Evolutionary conservation across 1,140 invertebrate species (phyloP).

Genomic region (Himalopsyche phryganea): DNA sequence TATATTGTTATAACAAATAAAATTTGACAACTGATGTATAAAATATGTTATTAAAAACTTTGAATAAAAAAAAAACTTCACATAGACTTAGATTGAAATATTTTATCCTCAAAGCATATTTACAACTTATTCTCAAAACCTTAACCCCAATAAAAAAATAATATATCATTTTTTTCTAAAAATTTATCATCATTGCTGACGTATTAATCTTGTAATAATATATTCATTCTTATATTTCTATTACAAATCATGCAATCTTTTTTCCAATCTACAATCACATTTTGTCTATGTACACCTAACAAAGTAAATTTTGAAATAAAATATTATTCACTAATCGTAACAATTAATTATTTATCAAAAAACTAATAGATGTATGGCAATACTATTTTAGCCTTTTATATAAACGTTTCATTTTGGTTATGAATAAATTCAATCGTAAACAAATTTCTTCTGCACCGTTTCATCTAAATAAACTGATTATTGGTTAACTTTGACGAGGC

Average conservation of each 20-base stretch:
- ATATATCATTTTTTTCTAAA: conserved; percentile 31
- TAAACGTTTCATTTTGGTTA: not conserved
- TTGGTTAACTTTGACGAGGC: too few species aligned
- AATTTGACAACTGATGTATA: too few species aligned
- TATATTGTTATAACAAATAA: too few species aligned
- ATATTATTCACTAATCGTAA: conserved; percentile 17
- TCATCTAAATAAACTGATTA: too few species aligned
- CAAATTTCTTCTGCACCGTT: too few species aligned
- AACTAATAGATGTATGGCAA: conserved; percentile 31
- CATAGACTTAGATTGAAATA: conserved; percentile 6
- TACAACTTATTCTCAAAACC: conserved; percentile 30
- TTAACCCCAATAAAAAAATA: conserved; percentile 34
- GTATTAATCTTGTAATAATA: conserved; percentile 24
- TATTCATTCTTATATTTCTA: conserved; percentile 14
- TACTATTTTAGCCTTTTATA: conserved; percentile 19
- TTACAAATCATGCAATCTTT: conserved; percentile 13
- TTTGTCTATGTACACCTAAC: conserved; percentile 31
- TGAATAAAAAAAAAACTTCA: not conserved
- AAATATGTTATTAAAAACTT: too few species aligned
- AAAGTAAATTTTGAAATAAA: conserved; percentile 28
- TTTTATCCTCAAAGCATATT: conserved; percentile 28
- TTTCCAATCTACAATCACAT: conserved; percentile 15
- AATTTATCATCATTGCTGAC: conserved; percentile 31
- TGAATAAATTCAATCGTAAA: too few species aligned
- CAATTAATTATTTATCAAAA: conserved; percentile 21